Evolutionary conservation across 2,797 vertebrate genomes (phyloP).

Genomic region (Tapirus indicus): DNA sequence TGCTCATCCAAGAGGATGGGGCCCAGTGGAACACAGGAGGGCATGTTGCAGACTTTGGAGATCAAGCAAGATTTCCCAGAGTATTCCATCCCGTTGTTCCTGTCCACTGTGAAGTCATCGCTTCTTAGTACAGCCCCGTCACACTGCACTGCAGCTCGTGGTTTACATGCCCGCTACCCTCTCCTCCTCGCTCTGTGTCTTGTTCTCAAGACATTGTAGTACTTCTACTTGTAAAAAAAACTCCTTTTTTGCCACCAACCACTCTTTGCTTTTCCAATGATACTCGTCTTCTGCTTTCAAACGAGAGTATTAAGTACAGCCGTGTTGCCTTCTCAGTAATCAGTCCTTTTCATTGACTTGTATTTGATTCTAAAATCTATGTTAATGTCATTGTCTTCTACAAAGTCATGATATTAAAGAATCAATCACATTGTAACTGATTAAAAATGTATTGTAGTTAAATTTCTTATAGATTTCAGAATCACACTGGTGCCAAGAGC

Average conservation of each 20-base stretch:
- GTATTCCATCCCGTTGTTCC: not conserved
- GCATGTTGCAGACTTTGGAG: not conserved
- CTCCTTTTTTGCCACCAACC: not conserved
- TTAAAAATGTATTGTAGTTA: not conserved
- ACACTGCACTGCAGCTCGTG: not conserved
- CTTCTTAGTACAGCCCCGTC: not conserved
- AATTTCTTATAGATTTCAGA: conserved; percentile 50
- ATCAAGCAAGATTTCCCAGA: not conserved
- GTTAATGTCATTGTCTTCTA: not conserved
- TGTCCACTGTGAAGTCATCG: not conserved
- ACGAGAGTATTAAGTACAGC: not conserved
- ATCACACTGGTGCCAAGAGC: not conserved
- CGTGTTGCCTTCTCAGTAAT: not conserved
- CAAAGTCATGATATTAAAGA: conserved; percentile 27
- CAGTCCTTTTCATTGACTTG: not conserved
- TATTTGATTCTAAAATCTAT: conserved; percentile 32
- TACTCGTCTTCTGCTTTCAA: not conserved
- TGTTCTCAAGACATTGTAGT: not conserved
- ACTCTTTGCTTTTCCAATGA: not conserved
- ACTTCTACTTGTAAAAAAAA: not conserved
- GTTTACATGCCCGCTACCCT: not conserved
- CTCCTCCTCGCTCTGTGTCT: not conserved
- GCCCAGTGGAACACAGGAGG: not conserved
- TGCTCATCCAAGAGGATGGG: not conserved
- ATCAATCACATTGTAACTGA: not conserved